Conservation (phyloP, 2,797 vertebrate species). For the Vespertilio murinus region DNA sequence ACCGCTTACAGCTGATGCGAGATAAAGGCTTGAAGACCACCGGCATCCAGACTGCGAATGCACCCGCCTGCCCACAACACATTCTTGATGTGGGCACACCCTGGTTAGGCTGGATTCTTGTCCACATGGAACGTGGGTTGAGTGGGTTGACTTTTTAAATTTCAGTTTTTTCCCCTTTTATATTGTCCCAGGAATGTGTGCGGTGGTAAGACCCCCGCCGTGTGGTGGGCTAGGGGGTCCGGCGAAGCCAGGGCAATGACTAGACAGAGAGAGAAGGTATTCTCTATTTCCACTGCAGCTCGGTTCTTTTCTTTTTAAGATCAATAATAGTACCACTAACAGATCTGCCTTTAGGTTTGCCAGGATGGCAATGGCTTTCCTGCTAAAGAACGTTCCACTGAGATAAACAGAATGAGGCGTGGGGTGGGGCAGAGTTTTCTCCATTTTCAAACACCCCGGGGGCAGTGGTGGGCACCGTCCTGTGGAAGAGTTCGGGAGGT, state of each 20-base stretch:
- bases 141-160: not conserved
- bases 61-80: too few relatives aligned
- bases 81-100: not conserved
- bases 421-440: not conserved
- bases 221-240: not conserved
- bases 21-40: not conserved
- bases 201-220: not conserved
- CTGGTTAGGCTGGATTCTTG: not conserved
- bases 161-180: not conserved
- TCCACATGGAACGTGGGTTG: not conserved
- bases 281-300: not conserved
- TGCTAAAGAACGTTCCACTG: not conserved
- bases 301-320: not conserved
- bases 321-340: not conserved
- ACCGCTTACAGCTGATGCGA: constrained; percentile 34
- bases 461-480: not conserved
- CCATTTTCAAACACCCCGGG: not conserved
- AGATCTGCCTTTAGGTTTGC: not conserved
- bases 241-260: not conserved
- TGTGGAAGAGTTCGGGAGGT: not conserved
- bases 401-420: not conserved
- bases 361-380: not conserved
- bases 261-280: not conserved
- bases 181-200: not conserved
- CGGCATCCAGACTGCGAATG: fast-evolving